phyloP scores from a whole-genome alignment of 1,140 invertebrate species.

The Apocrypta bakeri region DNA sequence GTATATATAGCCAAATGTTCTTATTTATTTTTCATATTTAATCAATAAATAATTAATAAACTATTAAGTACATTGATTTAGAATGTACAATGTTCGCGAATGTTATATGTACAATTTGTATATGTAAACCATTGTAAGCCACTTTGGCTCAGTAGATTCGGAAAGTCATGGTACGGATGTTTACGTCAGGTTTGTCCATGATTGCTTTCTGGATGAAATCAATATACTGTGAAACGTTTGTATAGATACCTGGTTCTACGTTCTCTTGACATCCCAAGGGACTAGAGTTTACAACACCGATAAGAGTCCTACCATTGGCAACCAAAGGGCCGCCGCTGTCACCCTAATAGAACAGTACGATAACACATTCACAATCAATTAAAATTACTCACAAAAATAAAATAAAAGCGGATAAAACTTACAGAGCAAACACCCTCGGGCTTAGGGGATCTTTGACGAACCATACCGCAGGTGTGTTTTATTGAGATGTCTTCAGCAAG shows the following conservation, averaged over 20 bases:
- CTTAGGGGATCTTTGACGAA: not conserved
- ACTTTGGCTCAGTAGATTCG: not conserved
- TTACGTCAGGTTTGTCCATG: not conserved
- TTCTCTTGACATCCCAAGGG: constrained; percentile 14
- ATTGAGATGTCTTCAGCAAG: not conserved
- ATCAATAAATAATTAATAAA: too few species aligned
- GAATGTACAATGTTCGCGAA: too few species aligned
- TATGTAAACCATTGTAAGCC: too few species aligned
- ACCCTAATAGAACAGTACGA: constrained; percentile 4
- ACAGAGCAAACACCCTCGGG: constrained; percentile 17
- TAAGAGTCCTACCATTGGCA: not conserved
- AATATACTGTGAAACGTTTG: not conserved
- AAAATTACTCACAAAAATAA: not conserved
- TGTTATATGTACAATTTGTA: too few species aligned
- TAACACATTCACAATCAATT: not conserved
- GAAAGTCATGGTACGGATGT: not conserved
- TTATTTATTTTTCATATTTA: too few species aligned
- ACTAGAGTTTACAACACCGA: constrained; percentile 16
- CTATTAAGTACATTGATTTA: too few species aligned
- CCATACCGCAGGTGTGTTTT: not conserved
- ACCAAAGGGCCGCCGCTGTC: constrained; percentile 28
- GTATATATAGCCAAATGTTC: too few species aligned
- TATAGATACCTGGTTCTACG: not conserved
- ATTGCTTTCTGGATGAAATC: not conserved
- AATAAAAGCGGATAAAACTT: not conserved